These are phyloP conservation scores for Apocrypta bakeri DNA, from an alignment of 1,140 invertebrate species.

Conservation along the genomic window DNA sequence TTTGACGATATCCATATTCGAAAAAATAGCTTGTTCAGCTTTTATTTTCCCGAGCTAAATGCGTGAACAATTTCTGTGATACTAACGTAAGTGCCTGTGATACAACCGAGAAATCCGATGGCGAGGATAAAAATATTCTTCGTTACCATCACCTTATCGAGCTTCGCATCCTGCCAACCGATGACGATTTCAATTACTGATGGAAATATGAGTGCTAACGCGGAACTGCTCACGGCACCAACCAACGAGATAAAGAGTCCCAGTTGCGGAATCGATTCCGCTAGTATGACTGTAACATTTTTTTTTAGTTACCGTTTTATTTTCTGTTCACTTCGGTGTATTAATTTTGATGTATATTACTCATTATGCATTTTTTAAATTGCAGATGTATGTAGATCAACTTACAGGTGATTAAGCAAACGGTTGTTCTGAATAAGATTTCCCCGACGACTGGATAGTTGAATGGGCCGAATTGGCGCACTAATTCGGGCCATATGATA, in stretches of 20 bases:
- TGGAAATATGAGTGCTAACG: slow-evolving; percentile 91
- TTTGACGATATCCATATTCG: not conserved
- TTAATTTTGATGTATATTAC: not conserved
- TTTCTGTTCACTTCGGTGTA: too few species aligned
- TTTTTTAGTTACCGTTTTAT: not conserved
- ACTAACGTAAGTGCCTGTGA: slow-evolving; percentile 85
- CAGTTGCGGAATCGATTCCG: slow-evolving; percentile 87
- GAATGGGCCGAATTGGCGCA: slow-evolving; percentile 73
- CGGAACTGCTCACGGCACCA: slow-evolving; percentile 90
- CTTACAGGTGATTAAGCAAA: slow-evolving; percentile 88
- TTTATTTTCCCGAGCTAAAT: slow-evolving; percentile 53
- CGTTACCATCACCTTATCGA: slow-evolving; percentile 69
- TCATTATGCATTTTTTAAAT: not conserved
- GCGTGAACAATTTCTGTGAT: slow-evolving; percentile 76
- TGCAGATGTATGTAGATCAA: slow-evolving; percentile 51
- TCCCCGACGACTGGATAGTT: slow-evolving; percentile 76
- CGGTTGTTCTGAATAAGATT: slow-evolving; percentile 77
- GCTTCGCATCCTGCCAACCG: slow-evolving; percentile 72
- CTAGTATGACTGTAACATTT: slow-evolving; percentile 80
- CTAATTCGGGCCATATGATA: slow-evolving; percentile 78
- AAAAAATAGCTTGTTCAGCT: not conserved
- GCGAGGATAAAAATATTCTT: slow-evolving; percentile 82
- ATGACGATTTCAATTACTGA: slow-evolving; percentile 88
- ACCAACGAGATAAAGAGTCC: slow-evolving; percentile 92
- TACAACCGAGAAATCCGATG: slow-evolving; percentile 82